Evolutionary conservation across 2,888 invertebrate genomes (phyloP).

Genomic region (Philereme transversata): DNA sequence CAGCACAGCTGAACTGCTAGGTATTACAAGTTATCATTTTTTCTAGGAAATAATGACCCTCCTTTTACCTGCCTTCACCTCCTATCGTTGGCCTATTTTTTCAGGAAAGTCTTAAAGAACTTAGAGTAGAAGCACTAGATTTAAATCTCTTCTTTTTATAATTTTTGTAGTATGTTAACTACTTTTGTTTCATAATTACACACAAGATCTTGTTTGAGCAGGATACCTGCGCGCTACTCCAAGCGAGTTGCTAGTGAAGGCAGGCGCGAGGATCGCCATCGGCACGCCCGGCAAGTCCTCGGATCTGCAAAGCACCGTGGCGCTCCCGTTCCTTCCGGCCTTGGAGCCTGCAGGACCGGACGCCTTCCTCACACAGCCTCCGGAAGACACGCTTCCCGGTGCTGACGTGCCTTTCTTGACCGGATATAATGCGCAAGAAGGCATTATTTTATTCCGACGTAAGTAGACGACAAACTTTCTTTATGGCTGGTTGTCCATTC

Average conservation of each 20-base stretch:
- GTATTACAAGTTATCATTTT: conserved; percentile 43
- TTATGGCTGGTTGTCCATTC: too few species aligned
- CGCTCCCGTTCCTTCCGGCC: conserved; percentile 84
- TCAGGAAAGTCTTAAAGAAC: too few species aligned
- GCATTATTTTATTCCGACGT: conserved; percentile 86
- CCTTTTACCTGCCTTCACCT: too few species aligned
- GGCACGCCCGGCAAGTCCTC: conserved; percentile 64
- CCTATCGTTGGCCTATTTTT: too few species aligned
- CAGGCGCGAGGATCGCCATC: conserved; percentile 76
- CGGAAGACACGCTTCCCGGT: conserved; percentile 74
- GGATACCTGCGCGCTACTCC: conserved; percentile 84
- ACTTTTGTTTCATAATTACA: too few species aligned
- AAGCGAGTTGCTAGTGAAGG: conserved; percentile 83
- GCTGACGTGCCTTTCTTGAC: conserved; percentile 85
- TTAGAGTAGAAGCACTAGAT: too few species aligned
- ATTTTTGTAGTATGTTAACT: too few species aligned
- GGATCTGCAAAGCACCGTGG: conserved; percentile 84
- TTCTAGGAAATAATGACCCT: too few species aligned
- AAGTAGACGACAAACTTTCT: conserved; percentile 41
- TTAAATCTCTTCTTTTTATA: too few species aligned
- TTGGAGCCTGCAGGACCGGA: conserved; percentile 69
- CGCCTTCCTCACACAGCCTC: conserved; percentile 82
- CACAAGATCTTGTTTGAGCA: conserved; percentile 33
- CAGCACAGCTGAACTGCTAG: conserved; percentile 81
- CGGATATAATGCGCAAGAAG: conserved; percentile 87